Conservation (phyloP, 2,888 invertebrate genomes). For the Sepiola atlantica region DNA sequence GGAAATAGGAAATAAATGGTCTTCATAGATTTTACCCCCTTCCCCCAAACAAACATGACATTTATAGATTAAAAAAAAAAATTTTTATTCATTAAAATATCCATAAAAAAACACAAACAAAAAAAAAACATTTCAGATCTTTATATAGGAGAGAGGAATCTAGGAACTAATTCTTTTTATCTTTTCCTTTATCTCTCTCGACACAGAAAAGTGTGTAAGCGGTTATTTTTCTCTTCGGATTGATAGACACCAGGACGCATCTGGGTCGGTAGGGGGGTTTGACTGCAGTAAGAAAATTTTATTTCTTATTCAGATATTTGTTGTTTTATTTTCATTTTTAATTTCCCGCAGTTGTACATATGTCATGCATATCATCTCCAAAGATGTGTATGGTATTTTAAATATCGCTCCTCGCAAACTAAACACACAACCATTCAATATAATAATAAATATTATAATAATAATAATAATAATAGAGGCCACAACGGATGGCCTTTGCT, state of each 20-base stretch:
- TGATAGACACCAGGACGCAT: neutral
- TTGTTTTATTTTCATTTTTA: too few relatives aligned
- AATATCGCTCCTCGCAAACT: constrained; percentile 23
- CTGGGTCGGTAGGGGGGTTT: neutral
- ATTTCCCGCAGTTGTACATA: too few relatives aligned
- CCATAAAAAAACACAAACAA: neutral
- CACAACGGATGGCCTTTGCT: neutral
- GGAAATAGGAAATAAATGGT: neutral
- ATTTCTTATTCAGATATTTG: neutral
- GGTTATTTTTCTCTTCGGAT: neutral
- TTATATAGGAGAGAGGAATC: neutral
- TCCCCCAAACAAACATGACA: neutral
- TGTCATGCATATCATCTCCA: neutral
- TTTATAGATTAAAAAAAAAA: neutral
- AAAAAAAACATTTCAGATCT: neutral
- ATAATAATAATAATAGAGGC: constrained; percentile 4
- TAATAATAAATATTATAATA: neutral
- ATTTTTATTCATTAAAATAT: neutral
- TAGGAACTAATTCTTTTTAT: neutral
- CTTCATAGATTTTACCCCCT: neutral
- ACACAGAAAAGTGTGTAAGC: neutral
- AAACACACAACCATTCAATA: constrained; percentile 32
- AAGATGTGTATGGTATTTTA: constrained; percentile 10
- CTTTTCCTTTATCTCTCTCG: neutral
- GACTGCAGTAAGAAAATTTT: neutral